Base-by-base conservation (phyloP, 2,888 invertebrate genomes). In the Brachyopa scutellaris region DNA sequence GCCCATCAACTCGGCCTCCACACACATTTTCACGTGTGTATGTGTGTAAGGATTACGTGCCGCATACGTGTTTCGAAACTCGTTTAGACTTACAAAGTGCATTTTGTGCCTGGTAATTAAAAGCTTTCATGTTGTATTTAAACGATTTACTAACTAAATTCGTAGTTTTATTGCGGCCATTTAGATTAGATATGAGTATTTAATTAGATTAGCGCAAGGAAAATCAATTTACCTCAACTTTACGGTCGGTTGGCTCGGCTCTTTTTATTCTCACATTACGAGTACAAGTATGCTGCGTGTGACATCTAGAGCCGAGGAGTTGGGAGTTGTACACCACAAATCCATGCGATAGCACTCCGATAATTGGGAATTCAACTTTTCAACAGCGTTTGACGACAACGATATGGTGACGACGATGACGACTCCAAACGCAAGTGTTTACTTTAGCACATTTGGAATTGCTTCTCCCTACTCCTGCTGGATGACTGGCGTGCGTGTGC, bases 141-240 rank as follows among this genome's bases (percentile, higher is more conserved):
- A 17, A n/a, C 33, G 23, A 51, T 66, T 66, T 59, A 1, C 33
- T n/a, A 67, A 42, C 53, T 45, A 45, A 11, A 26, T 49, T 11
- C 38, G 42, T 33, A 33, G 40, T 64, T 72, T 57, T 36, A 64
- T 49, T 57, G 21, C 38, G n/a, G n/a, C 57, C 45, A 57, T 72
- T 78, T 59, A 57, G 69, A 69, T 69, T 69, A 33, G 45, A n/a
- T n/a, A n/a, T n/a, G n/a, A n/a, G 13, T 51, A 57, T 40, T 64
- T 64, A 78, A 59, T 78, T 72, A 29, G 19, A 26, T 51, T 51
- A n/a, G n/a, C n/a, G 33, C 21, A 29, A 55, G 64, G 40, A 29
- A 59, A 78, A 72, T 78, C 64, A 78, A 72, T 78, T 78, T 59
- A 72, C 36, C 36, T 64, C 51, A 76, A 61, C 45, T 69, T 42